Conservation (phyloP, 2,113 vertebrate genomes). For the Podarcis cretensis region DNA sequence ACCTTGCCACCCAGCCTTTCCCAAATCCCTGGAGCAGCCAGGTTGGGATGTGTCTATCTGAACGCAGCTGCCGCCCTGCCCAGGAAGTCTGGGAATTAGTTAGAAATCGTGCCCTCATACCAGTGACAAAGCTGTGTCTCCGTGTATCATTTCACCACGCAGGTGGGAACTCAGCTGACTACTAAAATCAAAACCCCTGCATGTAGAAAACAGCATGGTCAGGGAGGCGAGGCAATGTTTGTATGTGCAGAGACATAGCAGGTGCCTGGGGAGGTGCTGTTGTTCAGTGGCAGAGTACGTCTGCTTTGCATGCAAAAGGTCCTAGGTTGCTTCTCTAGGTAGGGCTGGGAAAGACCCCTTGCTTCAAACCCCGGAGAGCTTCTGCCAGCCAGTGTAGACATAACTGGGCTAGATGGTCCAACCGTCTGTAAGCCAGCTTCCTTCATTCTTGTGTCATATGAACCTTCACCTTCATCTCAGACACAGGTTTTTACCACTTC, state of each 20-base stretch:
- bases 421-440: no score
- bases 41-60: no score
- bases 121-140: neutral
- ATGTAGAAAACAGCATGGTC: neutral
- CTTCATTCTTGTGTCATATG: neutral
- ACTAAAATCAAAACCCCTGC: neutral
- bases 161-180: neutral
- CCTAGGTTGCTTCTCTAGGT: no score
- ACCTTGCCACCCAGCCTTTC: neutral
- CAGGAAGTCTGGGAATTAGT: neutral
- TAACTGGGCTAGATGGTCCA: no score
- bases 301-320: no score
- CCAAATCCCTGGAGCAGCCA: neutral
- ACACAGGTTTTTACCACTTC: neutral
- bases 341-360: no score
- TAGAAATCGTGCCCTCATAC: neutral
- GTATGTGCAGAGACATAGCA: neutral
- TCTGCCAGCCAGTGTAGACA: no score
- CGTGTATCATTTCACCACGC: neutral
- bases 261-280: no score
- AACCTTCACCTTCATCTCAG: neutral
- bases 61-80: neutral
- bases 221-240: neutral
- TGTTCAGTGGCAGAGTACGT: no score
- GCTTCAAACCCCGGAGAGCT: no score